These are phyloP conservation scores for Ophion obscuratus DNA, from an alignment of 2,888 invertebrate species.

Conservation along the genomic window DNA sequence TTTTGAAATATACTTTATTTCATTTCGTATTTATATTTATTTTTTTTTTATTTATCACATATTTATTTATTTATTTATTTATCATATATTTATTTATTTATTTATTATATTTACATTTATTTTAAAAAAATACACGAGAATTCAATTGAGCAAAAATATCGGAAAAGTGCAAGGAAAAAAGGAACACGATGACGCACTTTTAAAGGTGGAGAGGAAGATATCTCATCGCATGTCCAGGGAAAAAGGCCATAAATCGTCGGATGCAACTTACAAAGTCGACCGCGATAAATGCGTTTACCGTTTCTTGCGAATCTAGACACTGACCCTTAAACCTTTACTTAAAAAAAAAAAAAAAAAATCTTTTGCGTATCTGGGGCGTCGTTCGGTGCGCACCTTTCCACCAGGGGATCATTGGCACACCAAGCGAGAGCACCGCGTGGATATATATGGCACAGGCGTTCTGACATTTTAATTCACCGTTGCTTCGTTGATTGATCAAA, in stretches of 20 bases:
- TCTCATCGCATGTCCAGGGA: neutral
- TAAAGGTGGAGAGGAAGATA: slow-evolving; percentile 14
- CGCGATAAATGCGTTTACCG: slow-evolving; percentile 59
- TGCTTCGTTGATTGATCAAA: slow-evolving; percentile 19
- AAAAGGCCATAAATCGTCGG: slow-evolving; percentile 32
- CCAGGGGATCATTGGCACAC: slow-evolving; percentile 12
- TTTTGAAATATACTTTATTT: no score
- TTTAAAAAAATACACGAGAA: no score
- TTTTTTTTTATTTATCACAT: no score
- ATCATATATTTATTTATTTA: no score
- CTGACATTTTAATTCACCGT: slow-evolving; percentile 52
- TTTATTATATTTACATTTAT: no score
- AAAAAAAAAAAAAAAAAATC: slow-evolving; percentile 20
- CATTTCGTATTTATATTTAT: no score
- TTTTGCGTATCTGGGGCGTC: slow-evolving; percentile 27
- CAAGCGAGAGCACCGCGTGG: slow-evolving; percentile 1
- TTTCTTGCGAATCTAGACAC: slow-evolving; percentile 28
- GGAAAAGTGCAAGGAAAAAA: neutral
- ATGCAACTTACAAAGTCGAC: slow-evolving; percentile 12
- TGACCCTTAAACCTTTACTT: slow-evolving; percentile 58
- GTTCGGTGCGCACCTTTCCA: slow-evolving; percentile 40
- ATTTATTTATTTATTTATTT: no score
- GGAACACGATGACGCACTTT: slow-evolving; percentile 23
- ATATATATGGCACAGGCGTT: slow-evolving; percentile 32
- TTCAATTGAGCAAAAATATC: no score